phyloP scores from a whole-genome alignment of 2,888 invertebrate species.

The Tromatobia lineatoria region DNA sequence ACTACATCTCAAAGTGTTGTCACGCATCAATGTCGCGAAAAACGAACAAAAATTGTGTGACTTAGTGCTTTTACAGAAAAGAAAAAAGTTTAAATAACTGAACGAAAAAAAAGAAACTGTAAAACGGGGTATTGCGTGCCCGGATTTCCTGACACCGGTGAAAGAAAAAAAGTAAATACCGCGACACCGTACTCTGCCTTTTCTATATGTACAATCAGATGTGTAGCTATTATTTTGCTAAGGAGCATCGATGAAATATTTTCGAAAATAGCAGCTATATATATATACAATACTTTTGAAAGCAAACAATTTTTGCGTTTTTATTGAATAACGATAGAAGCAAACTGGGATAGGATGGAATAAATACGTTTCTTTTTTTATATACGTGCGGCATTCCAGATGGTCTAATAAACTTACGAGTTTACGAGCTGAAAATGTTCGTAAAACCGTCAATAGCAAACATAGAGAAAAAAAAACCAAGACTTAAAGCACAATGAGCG shows the following conservation, averaged over 20 bases:
- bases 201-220: conserved; percentile 68
- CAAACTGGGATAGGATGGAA: conserved; percentile 33
- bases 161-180: conserved; percentile 49
- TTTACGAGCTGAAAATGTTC: conserved; percentile 19
- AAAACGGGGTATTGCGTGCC: conserved; percentile 29
- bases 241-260: conserved; percentile 59
- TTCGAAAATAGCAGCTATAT: conserved; percentile 46
- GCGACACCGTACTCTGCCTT: conserved; percentile 71
- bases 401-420: conserved; percentile 43
- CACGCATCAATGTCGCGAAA: conserved; percentile 14
- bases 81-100: not conserved
- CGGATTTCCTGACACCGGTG: conserved; percentile 45
- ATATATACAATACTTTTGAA: conserved; percentile 23
- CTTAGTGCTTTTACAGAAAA: conserved; percentile 12
- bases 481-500: conserved; percentile 62
- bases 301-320: conserved; percentile 43
- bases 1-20: conserved; percentile 24
- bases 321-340: conserved; percentile 20
- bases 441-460: conserved; percentile 23
- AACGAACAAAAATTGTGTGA: conserved; percentile 3
- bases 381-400: conserved; percentile 51
- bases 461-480: conserved; percentile 8
- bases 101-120: not conserved
- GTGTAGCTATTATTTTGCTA: conserved; percentile 65
- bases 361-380: conserved; percentile 36